Evolutionary conservation across 2,113 vertebrate species (phyloP), one percentile per base, ranked within the genome.

Genomic region (Ptychochromis oligacanthus): DNA sequence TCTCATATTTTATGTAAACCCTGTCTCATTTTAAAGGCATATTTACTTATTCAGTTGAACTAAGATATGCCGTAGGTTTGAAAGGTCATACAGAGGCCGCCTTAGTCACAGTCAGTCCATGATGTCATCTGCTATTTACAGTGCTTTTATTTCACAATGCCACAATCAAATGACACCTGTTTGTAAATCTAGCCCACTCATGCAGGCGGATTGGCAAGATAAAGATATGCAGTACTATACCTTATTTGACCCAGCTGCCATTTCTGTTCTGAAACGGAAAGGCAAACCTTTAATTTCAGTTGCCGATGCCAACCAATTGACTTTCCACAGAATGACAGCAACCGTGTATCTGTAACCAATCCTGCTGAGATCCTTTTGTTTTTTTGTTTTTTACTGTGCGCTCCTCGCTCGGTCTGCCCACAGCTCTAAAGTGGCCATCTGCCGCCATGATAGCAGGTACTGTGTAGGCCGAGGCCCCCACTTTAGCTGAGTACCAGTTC

Each of bases 381-480:
- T 58, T 52, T 52, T 82, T n/a, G n/a, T 17, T 80, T 80, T 88
- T 87, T 70, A 70, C 64, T 77, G 8, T 58, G 76, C 15, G 0
- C 20, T 61, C 59, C 14, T 64, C 26, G 38, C 60, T 74, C 54
- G 57, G 46, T 79, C 7, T 77, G 60, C 67, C 55, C 64, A 43
- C 87, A 91, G 92, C 82, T 79, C 77, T 91, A 59, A 92, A 93
- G 88, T 91, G 89, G 87, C 93, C 93, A 92, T 93, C 91, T 94
- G 91, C 87, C 28, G 82, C 75, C 75, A 62, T 75, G 82, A 83
- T 91, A 65, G 80, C 91, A 92, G 87, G 91, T 92, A 92, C 65
- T 40, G 11, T 74, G 60, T n/a, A 77, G 52, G 46, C 60, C 7
- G 1, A 77, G 15, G 52, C 28, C 67, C 13, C 56, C 58, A 38